phyloP scores from a whole-genome alignment of 64 coral and sea anemone species.

The Montipora cactus region DNA sequence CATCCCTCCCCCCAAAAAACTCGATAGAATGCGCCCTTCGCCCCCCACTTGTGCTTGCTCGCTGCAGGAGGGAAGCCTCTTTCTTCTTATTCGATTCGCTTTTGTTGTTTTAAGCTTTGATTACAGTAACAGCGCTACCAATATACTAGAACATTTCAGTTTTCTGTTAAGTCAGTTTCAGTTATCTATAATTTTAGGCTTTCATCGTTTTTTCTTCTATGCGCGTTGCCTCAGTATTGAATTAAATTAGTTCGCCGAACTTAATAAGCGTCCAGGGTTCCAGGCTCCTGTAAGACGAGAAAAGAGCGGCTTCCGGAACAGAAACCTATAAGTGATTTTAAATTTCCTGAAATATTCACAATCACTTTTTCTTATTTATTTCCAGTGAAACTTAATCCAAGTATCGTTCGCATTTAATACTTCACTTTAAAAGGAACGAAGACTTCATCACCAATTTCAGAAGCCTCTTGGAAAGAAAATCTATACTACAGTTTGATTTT shows the following conservation, averaged over 20 bases:
- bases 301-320: not conserved
- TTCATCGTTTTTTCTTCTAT: not conserved
- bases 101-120: not conserved
- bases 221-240: not conserved
- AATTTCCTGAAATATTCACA: slow-evolving; percentile 23
- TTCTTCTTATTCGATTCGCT: not conserved
- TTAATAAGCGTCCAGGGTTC: slow-evolving; percentile 3
- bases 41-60: no score
- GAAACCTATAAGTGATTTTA: slow-evolving; percentile 14
- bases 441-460: slow-evolving; percentile 10
- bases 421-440: slow-evolving; percentile 18
- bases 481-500: slow-evolving; percentile 8
- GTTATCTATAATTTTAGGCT: slow-evolving; percentile 8
- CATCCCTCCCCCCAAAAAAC: not conserved
- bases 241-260: not conserved
- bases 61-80: no score
- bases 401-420: not conserved
- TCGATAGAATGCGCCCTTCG: no score
- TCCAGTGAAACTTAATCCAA: slow-evolving; percentile 18
- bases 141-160: not conserved
- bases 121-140: not conserved
- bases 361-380: slow-evolving; percentile 20
- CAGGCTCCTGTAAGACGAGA: not conserved
- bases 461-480: slow-evolving; percentile 15
- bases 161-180: not conserved